Percentiles rank a stretch among this genome's conserved stretches.
phyloP scores from a whole-genome alignment of 2,797 vertebrate genomes.

The Mormyrus hasselquistii region DNA sequence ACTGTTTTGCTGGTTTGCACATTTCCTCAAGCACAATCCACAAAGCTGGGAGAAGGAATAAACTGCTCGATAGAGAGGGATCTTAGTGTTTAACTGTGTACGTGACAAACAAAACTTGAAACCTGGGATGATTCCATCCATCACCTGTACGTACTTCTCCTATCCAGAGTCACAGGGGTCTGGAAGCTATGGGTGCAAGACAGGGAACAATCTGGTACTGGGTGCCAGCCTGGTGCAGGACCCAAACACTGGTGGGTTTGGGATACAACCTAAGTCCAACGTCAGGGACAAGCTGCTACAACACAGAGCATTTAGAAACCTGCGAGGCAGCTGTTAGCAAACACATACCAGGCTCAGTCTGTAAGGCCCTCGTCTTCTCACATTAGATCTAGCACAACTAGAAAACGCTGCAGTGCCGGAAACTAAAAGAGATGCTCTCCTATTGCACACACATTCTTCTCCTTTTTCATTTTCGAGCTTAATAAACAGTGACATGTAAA shows the following conservation, averaged over 20 bases:
- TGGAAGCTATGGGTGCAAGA: neutral
- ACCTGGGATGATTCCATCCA: neutral
- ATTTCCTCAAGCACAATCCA: neutral
- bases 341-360: neutral
- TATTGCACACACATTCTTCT: neutral
- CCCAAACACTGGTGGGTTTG: neutral
- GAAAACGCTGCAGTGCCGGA: neutral
- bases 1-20: neutral
- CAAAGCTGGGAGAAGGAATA: neutral
- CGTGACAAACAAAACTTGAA: neutral
- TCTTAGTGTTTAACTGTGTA: neutral
- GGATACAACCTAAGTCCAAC: neutral
- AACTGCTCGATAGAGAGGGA: neutral
- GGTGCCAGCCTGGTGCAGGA: neutral
- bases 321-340: neutral
- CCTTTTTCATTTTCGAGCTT: neutral
- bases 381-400: neutral
- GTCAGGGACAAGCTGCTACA: neutral
- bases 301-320: neutral
- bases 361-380: neutral
- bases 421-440: neutral
- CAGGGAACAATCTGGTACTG: neutral
- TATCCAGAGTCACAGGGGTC: neutral
- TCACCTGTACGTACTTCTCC: neutral
- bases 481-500: constrained; percentile 34